These are phyloP conservation scores for Eupithecia dodoneata DNA, from an alignment of 2,888 invertebrate genomes.

Conservation along the genomic window DNA sequence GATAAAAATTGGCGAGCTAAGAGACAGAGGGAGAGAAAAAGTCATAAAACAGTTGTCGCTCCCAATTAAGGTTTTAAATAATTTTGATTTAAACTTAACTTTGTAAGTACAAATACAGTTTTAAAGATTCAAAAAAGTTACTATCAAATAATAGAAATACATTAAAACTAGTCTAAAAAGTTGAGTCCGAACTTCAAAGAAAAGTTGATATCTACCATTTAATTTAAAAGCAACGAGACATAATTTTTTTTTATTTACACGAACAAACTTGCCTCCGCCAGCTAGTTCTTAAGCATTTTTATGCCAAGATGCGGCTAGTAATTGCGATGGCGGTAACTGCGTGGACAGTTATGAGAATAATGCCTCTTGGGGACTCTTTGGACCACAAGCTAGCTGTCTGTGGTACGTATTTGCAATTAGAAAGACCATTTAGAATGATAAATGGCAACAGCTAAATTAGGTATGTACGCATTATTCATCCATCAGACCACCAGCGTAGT, in stretches of 20 bases:
- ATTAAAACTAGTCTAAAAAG: too few species aligned
- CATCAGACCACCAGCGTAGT: not conserved
- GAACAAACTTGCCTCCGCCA: not conserved
- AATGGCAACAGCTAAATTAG: not conserved
- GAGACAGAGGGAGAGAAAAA: not conserved
- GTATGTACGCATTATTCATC: not conserved
- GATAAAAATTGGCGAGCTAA: too few species aligned
- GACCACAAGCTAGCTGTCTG: conserved; percentile 14
- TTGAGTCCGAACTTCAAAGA: not conserved
- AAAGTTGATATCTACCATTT: not conserved
- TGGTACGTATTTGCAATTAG: conserved; percentile 36
- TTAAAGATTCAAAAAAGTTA: not conserved
- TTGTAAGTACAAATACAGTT: too few species aligned
- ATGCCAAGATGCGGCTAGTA: conserved; percentile 15
- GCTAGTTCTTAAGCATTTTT: conserved; percentile 8
- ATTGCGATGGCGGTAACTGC: conserved; percentile 13
- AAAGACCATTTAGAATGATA: not conserved
- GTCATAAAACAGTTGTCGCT: too few species aligned
- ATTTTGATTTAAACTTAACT: too few species aligned
- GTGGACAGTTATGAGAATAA: conserved; percentile 17
- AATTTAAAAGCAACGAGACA: not conserved
- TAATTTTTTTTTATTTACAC: not conserved
- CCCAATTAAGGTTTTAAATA: too few species aligned
- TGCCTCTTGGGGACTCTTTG: conserved; percentile 1
- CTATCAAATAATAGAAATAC: not conserved